Evolutionary conservation across 2,888 invertebrate species (phyloP).

Genomic region (Serrognathus titanus): DNA sequence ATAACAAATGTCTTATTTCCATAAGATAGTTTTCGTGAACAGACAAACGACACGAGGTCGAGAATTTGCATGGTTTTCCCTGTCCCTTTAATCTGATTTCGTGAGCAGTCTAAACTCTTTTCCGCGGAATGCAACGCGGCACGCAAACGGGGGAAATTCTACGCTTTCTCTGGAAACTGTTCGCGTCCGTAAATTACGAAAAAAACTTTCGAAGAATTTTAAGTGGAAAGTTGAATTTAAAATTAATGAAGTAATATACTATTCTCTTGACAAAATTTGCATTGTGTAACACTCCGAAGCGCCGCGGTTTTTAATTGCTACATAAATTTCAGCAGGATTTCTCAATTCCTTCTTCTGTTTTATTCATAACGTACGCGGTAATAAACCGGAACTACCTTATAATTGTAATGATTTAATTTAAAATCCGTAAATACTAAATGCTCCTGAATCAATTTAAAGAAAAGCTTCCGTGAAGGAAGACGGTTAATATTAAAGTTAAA

Average conservation of each 20-base stretch:
- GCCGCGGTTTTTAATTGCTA: constrained; percentile 11
- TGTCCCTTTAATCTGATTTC: constrained; percentile 26
- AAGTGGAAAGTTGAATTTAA: constrained; percentile 32
- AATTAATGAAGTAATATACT: constrained; percentile 28
- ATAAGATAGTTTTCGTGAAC: constrained; percentile 14
- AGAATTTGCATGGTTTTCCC: constrained; percentile 20
- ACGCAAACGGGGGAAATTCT: constrained; percentile 22
- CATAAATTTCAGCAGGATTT: neutral
- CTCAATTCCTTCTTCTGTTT: neutral
- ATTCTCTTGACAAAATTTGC: constrained; percentile 13
- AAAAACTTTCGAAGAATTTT: constrained; percentile 27
- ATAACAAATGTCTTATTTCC: constrained; percentile 13
- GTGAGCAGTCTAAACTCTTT: constrained; percentile 19
- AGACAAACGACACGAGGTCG: constrained; percentile 18
- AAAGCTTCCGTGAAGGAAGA: no score
- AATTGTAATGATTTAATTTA: no score
- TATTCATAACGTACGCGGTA: no score
- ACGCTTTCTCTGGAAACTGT: constrained; percentile 21
- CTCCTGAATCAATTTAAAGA: no score
- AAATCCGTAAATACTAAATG: no score
- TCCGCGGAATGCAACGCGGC: constrained; percentile 9
- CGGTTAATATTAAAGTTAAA: no score
- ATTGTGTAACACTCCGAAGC: neutral
- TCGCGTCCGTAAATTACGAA: constrained; percentile 25
- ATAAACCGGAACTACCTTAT: no score